phyloP scores from a whole-genome alignment of 2,888 invertebrate genomes.

The Cephus spinipes region DNA sequence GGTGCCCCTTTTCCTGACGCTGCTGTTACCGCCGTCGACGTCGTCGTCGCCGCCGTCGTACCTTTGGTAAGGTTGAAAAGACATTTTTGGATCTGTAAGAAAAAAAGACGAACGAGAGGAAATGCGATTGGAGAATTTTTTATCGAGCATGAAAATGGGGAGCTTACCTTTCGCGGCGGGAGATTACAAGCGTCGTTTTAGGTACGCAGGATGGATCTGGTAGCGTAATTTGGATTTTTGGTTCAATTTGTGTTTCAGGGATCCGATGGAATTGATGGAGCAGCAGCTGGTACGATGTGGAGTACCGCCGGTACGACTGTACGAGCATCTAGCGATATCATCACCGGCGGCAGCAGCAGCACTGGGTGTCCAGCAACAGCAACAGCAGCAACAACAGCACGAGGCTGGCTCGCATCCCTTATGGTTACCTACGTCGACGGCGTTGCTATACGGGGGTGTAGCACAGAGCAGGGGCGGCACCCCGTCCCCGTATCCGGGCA shows the following conservation, averaged over 20 bases:
- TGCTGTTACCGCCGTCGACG: background rate
- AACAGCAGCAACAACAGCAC: conserved; percentile 42
- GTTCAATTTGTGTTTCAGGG: conserved; percentile 46
- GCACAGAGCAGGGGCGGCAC: conserved; percentile 49
- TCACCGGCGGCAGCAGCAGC: conserved; percentile 49
- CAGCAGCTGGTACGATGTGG: conserved; percentile 63
- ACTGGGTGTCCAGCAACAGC: conserved; percentile 39
- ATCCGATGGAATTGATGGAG: conserved; percentile 65
- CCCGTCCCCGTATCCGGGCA: conserved; percentile 52
- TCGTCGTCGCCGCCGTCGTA: background rate
- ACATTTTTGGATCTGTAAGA: no score
- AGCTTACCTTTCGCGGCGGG: background rate
- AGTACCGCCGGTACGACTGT: conserved; percentile 60
- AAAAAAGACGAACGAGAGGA: background rate
- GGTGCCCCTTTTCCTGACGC: background rate
- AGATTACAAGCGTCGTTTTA: background rate
- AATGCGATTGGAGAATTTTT: background rate
- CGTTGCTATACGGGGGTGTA: conserved; percentile 56
- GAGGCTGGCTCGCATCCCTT: conserved; percentile 41
- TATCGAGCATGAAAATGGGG: background rate
- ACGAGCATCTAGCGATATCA: conserved; percentile 61
- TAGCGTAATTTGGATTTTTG: background rate
- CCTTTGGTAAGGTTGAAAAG: background rate
- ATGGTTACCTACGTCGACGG: conserved; percentile 57
- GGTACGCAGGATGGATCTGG: background rate